Conservation (phyloP, 1,140 invertebrate species). For the Triops cancriformis region DNA sequence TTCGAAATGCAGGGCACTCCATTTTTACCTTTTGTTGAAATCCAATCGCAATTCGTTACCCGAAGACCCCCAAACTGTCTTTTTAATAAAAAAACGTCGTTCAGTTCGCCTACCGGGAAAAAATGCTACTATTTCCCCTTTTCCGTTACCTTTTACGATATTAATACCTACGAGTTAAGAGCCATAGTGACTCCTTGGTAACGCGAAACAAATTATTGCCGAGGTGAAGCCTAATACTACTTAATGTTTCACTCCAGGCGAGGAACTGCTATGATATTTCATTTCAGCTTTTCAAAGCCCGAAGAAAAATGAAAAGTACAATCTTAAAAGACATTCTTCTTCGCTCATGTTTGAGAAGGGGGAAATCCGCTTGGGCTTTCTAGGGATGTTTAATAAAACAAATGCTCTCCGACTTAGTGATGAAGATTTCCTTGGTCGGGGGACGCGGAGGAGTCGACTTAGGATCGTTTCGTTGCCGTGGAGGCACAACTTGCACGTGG, state of each 20-base stretch:
- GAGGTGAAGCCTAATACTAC: not conserved
- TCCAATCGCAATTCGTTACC: not conserved
- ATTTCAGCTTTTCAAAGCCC: too few species aligned
- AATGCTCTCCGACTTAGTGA: not conserved
- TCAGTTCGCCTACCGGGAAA: too few species aligned
- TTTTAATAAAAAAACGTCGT: not conserved
- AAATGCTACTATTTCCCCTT: not conserved
- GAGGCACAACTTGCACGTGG: not conserved
- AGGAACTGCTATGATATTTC: not conserved
- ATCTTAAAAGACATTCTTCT: too few species aligned
- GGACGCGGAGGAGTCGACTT: too few species aligned
- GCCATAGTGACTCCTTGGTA: not conserved
- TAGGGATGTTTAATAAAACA: conserved; percentile 5
- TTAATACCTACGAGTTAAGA: not conserved
- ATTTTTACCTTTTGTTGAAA: not conserved
- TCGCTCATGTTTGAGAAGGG: not conserved
- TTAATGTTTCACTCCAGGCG: not conserved
- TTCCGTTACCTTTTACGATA: not conserved
- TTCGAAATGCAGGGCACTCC: not conserved
- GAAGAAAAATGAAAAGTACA: too few species aligned
- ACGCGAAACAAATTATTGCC: not conserved
- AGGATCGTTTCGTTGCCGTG: conserved; percentile 6
- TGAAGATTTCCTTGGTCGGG: not conserved
- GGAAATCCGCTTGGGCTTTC: not conserved
- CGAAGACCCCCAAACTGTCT: not conserved